phyloP scores from a whole-genome alignment of 2,888 invertebrate genomes.

The Neria commutata region DNA sequence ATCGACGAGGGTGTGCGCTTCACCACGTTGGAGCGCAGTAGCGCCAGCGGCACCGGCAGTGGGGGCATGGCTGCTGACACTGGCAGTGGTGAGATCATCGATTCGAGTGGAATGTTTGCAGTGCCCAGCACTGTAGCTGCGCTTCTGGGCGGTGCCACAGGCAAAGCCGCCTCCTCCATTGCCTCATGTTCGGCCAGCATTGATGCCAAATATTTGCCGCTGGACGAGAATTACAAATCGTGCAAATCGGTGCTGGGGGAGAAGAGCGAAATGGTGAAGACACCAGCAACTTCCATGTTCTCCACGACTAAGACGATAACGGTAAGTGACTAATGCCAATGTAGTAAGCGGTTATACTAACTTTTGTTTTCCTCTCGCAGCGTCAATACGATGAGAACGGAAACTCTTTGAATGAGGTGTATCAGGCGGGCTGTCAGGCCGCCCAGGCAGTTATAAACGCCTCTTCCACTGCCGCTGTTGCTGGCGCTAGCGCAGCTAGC shows the following conservation, averaged over 20 bases:
- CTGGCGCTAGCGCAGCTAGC: background rate
- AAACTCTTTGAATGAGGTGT: slow-evolving; percentile 68
- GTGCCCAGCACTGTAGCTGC: slow-evolving; percentile 7
- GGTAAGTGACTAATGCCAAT: slow-evolving; percentile 31
- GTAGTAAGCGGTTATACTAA: slow-evolving; percentile 23
- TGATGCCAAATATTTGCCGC: slow-evolving; percentile 45
- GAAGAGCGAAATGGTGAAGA: slow-evolving; percentile 39
- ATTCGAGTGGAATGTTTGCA: slow-evolving; percentile 6
- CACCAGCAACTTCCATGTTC: slow-evolving; percentile 35
- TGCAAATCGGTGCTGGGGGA: slow-evolving; percentile 47
- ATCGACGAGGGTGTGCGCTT: slow-evolving; percentile 51
- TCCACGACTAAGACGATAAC: slow-evolving; percentile 40
- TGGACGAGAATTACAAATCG: slow-evolving; percentile 51
- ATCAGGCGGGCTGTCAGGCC: slow-evolving; percentile 36
- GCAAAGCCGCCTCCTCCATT: slow-evolving; percentile 26
- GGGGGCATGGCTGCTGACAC: slow-evolving; percentile 15
- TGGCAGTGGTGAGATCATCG: slow-evolving; percentile 16
- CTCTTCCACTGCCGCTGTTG: background rate
- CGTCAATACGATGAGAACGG: slow-evolving; percentile 78
- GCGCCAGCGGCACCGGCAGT: slow-evolving; percentile 38
- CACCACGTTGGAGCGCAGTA: slow-evolving; percentile 48
- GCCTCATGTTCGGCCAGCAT: background rate
- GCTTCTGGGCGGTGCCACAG: too few species aligned
- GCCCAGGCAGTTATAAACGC: slow-evolving; percentile 1
- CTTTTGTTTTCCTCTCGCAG: slow-evolving; percentile 63